Evolutionary conservation across 2,113 vertebrate genomes (phyloP).

Genomic region (Antechinus flavipes): DNA sequence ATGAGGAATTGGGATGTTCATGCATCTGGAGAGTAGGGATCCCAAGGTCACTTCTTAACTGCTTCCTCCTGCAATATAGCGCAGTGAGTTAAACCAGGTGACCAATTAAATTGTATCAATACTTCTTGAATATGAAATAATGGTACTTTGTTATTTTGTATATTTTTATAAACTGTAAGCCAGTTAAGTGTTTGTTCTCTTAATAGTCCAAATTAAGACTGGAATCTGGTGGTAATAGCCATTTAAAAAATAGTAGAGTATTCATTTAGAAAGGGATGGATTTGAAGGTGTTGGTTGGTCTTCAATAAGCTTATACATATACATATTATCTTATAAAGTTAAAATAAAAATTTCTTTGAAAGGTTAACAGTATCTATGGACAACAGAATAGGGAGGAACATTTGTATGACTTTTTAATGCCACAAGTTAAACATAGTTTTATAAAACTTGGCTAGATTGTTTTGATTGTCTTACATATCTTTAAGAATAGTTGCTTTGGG

Average conservation of each 20-base stretch:
- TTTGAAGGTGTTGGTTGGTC: constrained; percentile 31
- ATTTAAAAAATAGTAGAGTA: constrained; percentile 59
- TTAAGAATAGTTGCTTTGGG: constrained; percentile 53
- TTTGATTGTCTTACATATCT: constrained; percentile 46
- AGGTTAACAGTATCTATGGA: constrained; percentile 53
- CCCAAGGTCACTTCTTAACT: constrained; percentile 49
- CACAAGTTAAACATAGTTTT: constrained; percentile 40
- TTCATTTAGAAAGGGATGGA: constrained; percentile 31
- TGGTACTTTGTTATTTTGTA: constrained; percentile 42
- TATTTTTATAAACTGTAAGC: constrained; percentile 60
- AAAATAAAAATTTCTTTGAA: constrained; percentile 52
- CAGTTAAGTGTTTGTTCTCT: constrained; percentile 49
- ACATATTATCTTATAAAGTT: constrained; percentile 47
- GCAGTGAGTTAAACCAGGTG: not conserved
- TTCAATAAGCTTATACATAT: constrained; percentile 47
- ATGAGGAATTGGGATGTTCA: constrained; percentile 19
- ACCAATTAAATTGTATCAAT: constrained; percentile 23
- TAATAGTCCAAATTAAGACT: constrained; percentile 50
- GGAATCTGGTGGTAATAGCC: constrained; percentile 50
- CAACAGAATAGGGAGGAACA: constrained; percentile 54
- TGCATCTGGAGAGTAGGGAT: constrained; percentile 30
- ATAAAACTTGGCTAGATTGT: constrained; percentile 58
- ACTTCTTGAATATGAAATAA: constrained; percentile 49
- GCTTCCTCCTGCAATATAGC: constrained; percentile 44
- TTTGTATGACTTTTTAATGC: constrained; percentile 50